A percentile compares a stretch with the other conserved stretches of the same genome.
Evolutionary conservation across 2,113 vertebrate genomes (phyloP).

Genomic region (Scophthalmus maximus): DNA sequence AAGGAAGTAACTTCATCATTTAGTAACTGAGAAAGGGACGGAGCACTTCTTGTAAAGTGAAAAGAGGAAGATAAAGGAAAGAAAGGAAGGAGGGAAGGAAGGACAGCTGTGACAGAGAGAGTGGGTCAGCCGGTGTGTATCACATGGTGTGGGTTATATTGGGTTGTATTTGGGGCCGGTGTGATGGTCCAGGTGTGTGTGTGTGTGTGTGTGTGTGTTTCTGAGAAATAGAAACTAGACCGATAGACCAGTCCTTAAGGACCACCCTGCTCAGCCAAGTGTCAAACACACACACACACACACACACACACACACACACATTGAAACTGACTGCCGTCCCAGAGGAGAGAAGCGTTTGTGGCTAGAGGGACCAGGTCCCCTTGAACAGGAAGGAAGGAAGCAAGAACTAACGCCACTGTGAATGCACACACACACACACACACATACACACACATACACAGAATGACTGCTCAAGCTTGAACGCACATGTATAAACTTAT

Average conservation of each 20-base stretch:
- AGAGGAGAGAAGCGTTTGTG: conserved; percentile 62
- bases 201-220: conserved; percentile 66
- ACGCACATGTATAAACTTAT: conserved; percentile 55
- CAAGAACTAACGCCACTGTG: conserved; percentile 70
- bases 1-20: conserved; percentile 53
- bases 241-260: conserved; percentile 64
- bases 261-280: conserved; percentile 78
- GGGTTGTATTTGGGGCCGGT: conserved; percentile 48
- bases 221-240: conserved; percentile 80
- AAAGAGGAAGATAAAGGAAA: not conserved
- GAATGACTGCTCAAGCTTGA: conserved; percentile 42
- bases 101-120: conserved; percentile 32
- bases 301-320: conserved; percentile 20
- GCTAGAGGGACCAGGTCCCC: conserved; percentile 58
- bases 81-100: not conserved
- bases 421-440: conserved; percentile 51
- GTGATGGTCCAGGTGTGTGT: conserved; percentile 71
- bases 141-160: conserved; percentile 43
- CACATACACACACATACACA: conserved; percentile 40
- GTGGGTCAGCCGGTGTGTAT: conserved; percentile 41
- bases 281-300: conserved; percentile 48
- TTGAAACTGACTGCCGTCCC: conserved; percentile 60
- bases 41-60: conserved; percentile 25
- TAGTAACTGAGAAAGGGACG: conserved; percentile 42
- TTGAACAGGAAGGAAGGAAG: conserved; percentile 82